Base-by-base conservation (phyloP, 2,797 vertebrate genomes). In the Mionectes olivaceus region DNA sequence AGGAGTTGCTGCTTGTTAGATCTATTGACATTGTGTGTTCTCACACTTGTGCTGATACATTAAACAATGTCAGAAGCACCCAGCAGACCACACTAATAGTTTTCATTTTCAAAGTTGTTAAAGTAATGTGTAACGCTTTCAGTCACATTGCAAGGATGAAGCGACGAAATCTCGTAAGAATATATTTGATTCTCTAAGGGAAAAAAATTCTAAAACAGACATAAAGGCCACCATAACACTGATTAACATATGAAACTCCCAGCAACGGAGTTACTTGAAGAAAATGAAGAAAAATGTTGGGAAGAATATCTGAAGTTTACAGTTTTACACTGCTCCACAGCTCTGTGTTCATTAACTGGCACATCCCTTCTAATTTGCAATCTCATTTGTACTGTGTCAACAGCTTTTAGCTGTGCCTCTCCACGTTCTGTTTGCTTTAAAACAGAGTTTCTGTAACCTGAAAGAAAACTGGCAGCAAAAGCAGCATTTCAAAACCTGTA, bases 341-440 rank as follows among this genome's bases (percentile, higher is more conserved):
- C 96, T 97, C 96, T 96, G 93, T 96, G 94, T 94, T 98, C 97
- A 98, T 98, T 98, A 98, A 95, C 96, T 97, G 97, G 95, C 93
- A 97, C 93, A 97, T 97, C 95, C 94, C 94, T 98, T 97, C 94
- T 98, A 97, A 98, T 98, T 97, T 98, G 97, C 95, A 85, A 91
- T 96, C 97, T 97, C 96, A 95, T 98, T 98, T 97, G 97, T 97
- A 97, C 96, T 94, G 61, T 97, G 97, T 97, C 97, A 98, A 98
- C 97, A 98, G 96, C 97, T 97, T 97, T 97, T 97, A 96, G 97
- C 96, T 94, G 95, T 46, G 90, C 96, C 91, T 97, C 96, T 98
- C 96, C 95, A 89, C 93, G 73, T 97, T 96, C 96, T 97, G 95
- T 97, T 97, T 97, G 90, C 94, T 90, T 96, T 96, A 97, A 97